phyloP scores from a whole-genome alignment of 2,113 vertebrate genomes.

The Antidorcas marsupialis region DNA sequence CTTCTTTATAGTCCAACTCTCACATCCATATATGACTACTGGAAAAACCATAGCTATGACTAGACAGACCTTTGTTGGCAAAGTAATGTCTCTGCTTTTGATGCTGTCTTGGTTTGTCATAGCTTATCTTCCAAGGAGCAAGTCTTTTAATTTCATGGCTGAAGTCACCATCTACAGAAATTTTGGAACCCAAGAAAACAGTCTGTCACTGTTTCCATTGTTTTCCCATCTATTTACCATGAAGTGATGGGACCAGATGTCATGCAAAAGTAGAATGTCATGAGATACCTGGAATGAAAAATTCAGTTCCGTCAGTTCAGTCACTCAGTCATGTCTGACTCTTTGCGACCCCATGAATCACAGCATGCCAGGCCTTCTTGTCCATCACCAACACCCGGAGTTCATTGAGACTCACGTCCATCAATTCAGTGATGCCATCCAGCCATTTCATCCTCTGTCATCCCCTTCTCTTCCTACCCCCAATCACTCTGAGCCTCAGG shows the following conservation, averaged over 20 bases:
- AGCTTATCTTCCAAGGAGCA: neutral
- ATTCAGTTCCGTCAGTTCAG: neutral
- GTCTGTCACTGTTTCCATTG: neutral
- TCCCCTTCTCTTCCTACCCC: too few species aligned
- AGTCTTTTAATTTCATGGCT: neutral
- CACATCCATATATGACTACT: neutral
- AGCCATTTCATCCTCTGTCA: too few species aligned
- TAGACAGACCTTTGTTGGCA: neutral
- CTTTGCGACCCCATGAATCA: too few species aligned
- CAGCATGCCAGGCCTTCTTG: too few species aligned
- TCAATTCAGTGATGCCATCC: rapidly evolving
- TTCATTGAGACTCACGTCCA: too few species aligned
- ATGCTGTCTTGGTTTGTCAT: neutral
- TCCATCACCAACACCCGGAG: rapidly evolving
- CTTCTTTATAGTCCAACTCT: neutral
- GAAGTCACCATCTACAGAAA: neutral
- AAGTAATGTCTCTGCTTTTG: neutral
- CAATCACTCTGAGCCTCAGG: too few species aligned
- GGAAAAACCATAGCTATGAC: neutral
- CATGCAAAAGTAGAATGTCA: neutral
- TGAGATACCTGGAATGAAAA: neutral
- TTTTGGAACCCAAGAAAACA: neutral
- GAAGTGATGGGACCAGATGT: neutral
- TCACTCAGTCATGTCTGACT: too few species aligned
- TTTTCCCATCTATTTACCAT: neutral